Conservation (phyloP, 2,888 invertebrate species). For the Ormyrus rosae region DNA sequence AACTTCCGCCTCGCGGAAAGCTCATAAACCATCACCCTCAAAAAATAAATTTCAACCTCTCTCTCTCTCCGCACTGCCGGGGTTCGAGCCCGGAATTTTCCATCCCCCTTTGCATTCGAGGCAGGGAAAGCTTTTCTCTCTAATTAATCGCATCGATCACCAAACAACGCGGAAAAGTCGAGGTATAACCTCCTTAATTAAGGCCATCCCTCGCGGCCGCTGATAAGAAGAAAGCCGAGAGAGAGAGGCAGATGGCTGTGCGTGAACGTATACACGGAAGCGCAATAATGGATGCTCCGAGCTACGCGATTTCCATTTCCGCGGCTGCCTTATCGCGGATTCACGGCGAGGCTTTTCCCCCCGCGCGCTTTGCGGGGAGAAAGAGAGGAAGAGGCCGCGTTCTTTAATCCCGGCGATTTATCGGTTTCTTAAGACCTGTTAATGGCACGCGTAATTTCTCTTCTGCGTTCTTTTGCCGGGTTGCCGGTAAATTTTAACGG, state of each 20-base stretch:
- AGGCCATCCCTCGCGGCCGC: constrained; percentile 43
- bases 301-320: constrained; percentile 44
- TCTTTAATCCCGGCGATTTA: constrained; percentile 26
- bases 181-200: constrained; percentile 47
- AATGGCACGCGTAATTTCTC: constrained; percentile 8
- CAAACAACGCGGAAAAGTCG: constrained; percentile 25
- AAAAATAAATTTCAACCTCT: neutral
- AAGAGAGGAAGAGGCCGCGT: neutral
- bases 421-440: constrained; percentile 17
- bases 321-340: constrained; percentile 35
- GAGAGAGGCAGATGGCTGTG: constrained; percentile 6
- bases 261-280: neutral
- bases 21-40: neutral
- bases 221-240: constrained; percentile 22
- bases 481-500: neutral
- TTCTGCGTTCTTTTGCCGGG: neutral
- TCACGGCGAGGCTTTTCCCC: neutral
- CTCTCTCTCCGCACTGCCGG: constrained; percentile 11
- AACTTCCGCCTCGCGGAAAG: neutral
- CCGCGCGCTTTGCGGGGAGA: neutral
- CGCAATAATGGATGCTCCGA: constrained; percentile 34
- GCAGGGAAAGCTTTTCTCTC: neutral
- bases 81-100: neutral
- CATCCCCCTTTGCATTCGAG: neutral
- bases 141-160: constrained; percentile 47